A percentile compares a stretch with the other conserved stretches of the same genome.
Conservation (phyloP, 2,113 vertebrate species). For the Oxygymnocypris stewartii region DNA sequence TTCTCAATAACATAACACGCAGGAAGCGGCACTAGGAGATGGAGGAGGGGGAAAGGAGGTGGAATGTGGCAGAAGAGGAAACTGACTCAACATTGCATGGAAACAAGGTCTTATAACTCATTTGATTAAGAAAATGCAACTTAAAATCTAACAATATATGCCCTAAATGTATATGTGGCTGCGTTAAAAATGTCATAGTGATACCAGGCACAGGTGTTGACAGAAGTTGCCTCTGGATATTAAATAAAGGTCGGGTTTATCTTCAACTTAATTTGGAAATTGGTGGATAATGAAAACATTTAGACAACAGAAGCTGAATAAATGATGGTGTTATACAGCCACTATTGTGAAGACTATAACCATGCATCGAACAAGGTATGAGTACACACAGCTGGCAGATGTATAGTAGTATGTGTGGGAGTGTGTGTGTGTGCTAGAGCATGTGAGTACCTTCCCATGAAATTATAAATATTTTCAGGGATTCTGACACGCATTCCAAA, state of each 20-base stretch:
- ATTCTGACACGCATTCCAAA: slow-evolving; percentile 47
- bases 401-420: not conserved
- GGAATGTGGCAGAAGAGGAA: slow-evolving; percentile 55
- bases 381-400: not conserved
- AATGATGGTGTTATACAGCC: not conserved
- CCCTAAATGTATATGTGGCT: not conserved
- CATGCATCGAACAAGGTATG: not conserved
- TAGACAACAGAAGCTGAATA: not conserved
- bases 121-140: not conserved
- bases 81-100: slow-evolving; percentile 50
- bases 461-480: slow-evolving; percentile 38
- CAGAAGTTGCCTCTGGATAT: not conserved
- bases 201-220: not conserved
- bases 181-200: not conserved
- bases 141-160: not conserved
- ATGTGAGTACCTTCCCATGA: not conserved
- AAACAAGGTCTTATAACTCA: slow-evolving; percentile 8
- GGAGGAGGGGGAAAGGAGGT: slow-evolving; percentile 7
- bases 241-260: not conserved
- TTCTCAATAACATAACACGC: slow-evolving; percentile 47
- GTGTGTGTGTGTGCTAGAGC: not conserved
- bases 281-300: not conserved
- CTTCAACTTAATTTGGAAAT: not conserved
- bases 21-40: slow-evolving; percentile 44
- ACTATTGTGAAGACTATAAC: not conserved